Evolutionary conservation across 1,140 invertebrate species (phyloP).

Genomic region (Mesaphorura yosii): DNA sequence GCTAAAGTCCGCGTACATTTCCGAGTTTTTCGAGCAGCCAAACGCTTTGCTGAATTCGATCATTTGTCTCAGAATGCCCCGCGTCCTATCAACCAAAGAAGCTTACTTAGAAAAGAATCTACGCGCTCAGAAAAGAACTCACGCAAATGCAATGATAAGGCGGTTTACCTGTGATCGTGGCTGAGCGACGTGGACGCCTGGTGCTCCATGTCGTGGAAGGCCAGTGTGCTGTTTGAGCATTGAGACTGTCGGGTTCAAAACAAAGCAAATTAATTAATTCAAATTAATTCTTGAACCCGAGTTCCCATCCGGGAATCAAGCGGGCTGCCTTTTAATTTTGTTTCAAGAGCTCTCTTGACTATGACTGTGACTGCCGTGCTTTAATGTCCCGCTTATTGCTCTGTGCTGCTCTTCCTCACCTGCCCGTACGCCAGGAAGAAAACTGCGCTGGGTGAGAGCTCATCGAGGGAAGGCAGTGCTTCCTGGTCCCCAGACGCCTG

Average conservation of each 20-base stretch:
- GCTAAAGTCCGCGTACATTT: slow-evolving; percentile 29
- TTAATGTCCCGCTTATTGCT: too few species aligned
- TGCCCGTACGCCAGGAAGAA: slow-evolving; percentile 40
- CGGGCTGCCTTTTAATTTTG: too few species aligned
- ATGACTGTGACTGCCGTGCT: too few species aligned
- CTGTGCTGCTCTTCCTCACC: slow-evolving; percentile 22
- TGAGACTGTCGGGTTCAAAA: too few species aligned
- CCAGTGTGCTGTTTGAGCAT: slow-evolving; percentile 25
- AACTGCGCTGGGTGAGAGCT: slow-evolving; percentile 36
- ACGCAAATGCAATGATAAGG: too few species aligned
- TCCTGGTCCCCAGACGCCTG: slow-evolving; percentile 32
- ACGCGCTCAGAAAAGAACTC: not conserved
- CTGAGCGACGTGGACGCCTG: slow-evolving; percentile 18
- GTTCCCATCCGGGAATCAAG: too few species aligned
- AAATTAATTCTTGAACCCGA: too few species aligned
- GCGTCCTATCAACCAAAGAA: slow-evolving; percentile 33
- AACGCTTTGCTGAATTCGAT: slow-evolving; percentile 32
- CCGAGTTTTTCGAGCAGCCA: slow-evolving; percentile 13
- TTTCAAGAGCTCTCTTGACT: too few species aligned
- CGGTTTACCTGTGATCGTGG: slow-evolving; percentile 28
- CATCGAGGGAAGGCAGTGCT: slow-evolving; percentile 38
- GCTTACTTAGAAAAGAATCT: slow-evolving; percentile 13
- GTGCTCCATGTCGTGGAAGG: slow-evolving; percentile 31
- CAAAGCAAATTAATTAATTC: too few species aligned
- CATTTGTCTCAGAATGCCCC: slow-evolving; percentile 32